Evolutionary conservation across 2,797 vertebrate species (phyloP).

Genomic region (Gymnocypris eckloni): DNA sequence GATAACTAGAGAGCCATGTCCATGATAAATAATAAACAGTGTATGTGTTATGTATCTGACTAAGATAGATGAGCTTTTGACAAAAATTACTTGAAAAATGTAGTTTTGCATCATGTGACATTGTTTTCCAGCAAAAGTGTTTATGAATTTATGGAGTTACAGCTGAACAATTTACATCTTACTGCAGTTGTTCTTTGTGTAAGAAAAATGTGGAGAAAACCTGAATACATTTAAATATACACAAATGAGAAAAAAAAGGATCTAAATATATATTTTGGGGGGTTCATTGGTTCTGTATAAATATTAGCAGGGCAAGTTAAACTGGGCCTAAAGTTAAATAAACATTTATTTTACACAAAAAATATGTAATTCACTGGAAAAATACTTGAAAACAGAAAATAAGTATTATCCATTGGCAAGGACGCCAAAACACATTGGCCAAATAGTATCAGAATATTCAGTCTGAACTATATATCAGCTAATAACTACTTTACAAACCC

Average conservation of each 20-base stretch:
- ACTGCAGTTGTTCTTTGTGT: neutral
- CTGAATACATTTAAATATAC: too few relatives aligned
- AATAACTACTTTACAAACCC: neutral
- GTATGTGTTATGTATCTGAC: neutral
- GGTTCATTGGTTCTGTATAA: neutral
- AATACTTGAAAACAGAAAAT: conserved; percentile 12
- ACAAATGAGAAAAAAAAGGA: too few relatives aligned
- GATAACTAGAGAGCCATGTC: neutral
- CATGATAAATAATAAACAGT: neutral
- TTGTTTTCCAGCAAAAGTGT: neutral
- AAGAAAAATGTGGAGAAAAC: neutral
- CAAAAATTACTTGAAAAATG: neutral
- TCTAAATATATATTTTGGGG: neutral
- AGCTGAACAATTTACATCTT: neutral
- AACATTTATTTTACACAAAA: neutral
- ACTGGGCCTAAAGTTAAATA: neutral
- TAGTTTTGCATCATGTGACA: neutral
- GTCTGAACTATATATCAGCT: neutral
- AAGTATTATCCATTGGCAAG: conserved; percentile 3
- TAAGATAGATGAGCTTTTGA: neutral
- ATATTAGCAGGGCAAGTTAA: neutral
- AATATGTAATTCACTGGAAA: neutral
- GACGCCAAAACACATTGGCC: neutral
- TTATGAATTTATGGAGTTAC: neutral
- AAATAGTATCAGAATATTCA: neutral